A percentile compares a stretch with the other conserved stretches of the same genome.
Evolutionary conservation across 2,888 invertebrate genomes (phyloP).

Genomic region (Silvanus unidentatus): DNA sequence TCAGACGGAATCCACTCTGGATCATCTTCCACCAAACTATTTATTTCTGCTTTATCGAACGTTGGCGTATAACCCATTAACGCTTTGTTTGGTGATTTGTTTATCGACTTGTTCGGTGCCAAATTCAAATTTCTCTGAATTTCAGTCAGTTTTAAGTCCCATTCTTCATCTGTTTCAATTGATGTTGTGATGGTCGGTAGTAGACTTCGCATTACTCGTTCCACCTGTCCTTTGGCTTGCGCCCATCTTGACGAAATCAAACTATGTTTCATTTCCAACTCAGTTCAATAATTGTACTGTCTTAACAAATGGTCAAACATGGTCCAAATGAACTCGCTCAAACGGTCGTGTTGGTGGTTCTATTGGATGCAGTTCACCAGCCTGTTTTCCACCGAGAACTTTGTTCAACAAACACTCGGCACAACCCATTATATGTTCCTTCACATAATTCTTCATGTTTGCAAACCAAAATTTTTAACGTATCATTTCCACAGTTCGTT

Average conservation of each 20-base stretch:
- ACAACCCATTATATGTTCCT: constrained; percentile 17
- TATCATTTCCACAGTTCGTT: constrained; percentile 11
- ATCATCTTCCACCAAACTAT: constrained; percentile 1
- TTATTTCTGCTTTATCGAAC: neutral
- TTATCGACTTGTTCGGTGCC: constrained; percentile 16
- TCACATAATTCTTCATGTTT: constrained; percentile 11
- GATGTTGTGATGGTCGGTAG: constrained; percentile 9
- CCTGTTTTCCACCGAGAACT: constrained; percentile 13
- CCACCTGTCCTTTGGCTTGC: constrained; percentile 21
- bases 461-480: constrained; percentile 21
- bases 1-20: neutral
- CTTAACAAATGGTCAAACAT: constrained; percentile 17
- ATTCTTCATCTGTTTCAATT: constrained; percentile 4
- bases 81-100: constrained; percentile 5
- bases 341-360: constrained; percentile 14
- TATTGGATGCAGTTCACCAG: constrained; percentile 16
- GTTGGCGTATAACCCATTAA: neutral
- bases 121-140: constrained; percentile 19
- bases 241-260: constrained; percentile 20
- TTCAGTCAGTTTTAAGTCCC: constrained; percentile 12
- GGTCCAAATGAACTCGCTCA: constrained; percentile 17
- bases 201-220: constrained; percentile 15
- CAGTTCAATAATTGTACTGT: constrained; percentile 5
- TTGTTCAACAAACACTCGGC: constrained; percentile 16
- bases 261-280: constrained; percentile 7